These are phyloP conservation scores for Hippocampus kuda DNA, from an alignment of 2,797 vertebrate genomes.

Conservation along the genomic window DNA sequence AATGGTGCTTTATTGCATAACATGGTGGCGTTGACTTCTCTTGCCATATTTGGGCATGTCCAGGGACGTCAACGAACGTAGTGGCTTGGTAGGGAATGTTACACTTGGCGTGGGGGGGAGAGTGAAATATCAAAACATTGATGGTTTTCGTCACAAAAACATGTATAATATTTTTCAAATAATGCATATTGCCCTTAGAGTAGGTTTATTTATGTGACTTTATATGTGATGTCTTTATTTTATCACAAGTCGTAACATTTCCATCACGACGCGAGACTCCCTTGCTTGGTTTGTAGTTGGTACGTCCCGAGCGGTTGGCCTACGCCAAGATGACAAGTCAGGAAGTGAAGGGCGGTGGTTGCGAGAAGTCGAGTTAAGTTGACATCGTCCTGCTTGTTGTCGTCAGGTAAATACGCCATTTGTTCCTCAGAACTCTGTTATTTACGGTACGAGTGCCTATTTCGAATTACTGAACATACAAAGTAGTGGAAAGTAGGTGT, in stretches of 20 bases:
- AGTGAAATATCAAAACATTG: not conserved
- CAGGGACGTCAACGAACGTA: constrained; percentile 43
- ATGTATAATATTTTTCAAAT: not conserved
- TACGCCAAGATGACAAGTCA: constrained; percentile 40
- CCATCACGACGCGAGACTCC: rapidly evolving
- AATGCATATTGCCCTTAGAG: too few species aligned
- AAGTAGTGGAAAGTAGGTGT: not conserved
- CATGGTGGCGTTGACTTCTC: constrained; percentile 19
- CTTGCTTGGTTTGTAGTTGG: constrained; percentile 34
- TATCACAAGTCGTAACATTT: rapidly evolving
- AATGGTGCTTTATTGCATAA: constrained; percentile 18
- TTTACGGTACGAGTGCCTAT: not conserved
- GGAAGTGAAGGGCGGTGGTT: constrained; percentile 80
- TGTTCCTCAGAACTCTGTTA: not conserved
- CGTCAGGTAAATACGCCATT: constrained; percentile 48
- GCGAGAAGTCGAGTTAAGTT: constrained; percentile 33
- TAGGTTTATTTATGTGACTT: not conserved
- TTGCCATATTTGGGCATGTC: constrained; percentile 71
- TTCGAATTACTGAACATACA: not conserved
- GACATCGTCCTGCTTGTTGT: constrained; percentile 14
- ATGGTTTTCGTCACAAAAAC: rapidly evolving
- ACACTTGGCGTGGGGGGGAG: constrained; percentile 17
- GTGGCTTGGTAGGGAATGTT: constrained; percentile 30
- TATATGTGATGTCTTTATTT: not conserved
- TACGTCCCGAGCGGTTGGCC: constrained; percentile 35